Percentiles rank a stretch among this genome's conserved stretches.
phyloP scores from a whole-genome alignment of 2,113 vertebrate genomes.

The Stercorarius parasiticus region DNA sequence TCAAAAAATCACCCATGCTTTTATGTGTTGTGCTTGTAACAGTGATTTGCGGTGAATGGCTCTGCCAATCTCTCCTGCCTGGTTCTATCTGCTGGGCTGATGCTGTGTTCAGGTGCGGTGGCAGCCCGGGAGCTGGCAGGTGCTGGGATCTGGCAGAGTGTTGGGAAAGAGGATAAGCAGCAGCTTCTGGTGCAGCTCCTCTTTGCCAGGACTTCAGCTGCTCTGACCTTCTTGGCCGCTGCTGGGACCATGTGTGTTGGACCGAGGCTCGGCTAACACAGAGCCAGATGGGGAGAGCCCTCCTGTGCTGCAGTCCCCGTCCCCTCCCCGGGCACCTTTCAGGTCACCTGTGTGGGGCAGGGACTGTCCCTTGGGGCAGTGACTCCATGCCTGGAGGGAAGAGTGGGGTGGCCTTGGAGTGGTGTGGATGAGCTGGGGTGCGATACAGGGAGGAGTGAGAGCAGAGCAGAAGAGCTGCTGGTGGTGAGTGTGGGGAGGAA shows the following conservation, averaged over 20 bases:
- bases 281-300: neutral
- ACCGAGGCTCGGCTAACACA: neutral
- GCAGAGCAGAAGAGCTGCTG: neutral
- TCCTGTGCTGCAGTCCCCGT: neutral
- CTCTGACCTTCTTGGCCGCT: neutral
- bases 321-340: neutral
- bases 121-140: neutral
- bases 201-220: neutral
- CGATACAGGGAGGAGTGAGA: neutral
- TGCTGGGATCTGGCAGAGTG: neutral
- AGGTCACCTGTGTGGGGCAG: neutral
- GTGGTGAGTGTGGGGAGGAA: neutral
- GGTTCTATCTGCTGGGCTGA: neutral
- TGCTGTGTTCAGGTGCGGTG: neutral
- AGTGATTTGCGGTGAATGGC: neutral
- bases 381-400: neutral
- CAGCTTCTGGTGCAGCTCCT: neutral
- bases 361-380: neutral
- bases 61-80: neutral
- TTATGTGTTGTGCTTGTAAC: neutral
- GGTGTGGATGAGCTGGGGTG: neutral
- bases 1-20: neutral
- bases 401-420: neutral
- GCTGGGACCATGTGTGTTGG: neutral
- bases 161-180: rapidly evolving